Conservation (phyloP, 2,888 invertebrate genomes). For the Diloba caeruleocephala region DNA sequence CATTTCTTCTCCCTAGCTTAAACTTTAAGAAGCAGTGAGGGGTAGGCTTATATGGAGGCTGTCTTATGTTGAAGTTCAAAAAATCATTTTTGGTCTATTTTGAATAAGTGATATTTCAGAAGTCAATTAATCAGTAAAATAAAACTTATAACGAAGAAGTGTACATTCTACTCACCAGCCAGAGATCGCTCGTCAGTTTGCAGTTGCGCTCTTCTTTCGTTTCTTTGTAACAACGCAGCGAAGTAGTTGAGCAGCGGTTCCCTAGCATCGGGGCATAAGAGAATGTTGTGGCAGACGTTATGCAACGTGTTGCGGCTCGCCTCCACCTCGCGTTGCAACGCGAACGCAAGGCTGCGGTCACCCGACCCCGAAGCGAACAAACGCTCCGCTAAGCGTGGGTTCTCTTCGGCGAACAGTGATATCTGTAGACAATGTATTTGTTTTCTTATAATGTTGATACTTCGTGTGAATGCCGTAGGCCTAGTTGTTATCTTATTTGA, state of each 20-base stretch:
- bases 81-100: too few relatives aligned
- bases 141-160: too few relatives aligned
- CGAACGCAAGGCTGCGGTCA: constrained; percentile 91
- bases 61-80: too few relatives aligned
- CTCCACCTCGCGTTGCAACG: constrained; percentile 94
- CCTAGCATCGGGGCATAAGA: constrained; percentile 94
- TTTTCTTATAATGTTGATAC: not conserved
- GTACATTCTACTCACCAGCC: constrained; percentile 86
- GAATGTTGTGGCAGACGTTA: constrained; percentile 94
- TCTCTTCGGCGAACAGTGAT: constrained; percentile 98
- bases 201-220: constrained; percentile 96
- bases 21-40: too few relatives aligned
- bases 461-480: not conserved
- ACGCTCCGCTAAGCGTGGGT: constrained; percentile 95
- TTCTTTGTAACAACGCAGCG: constrained; percentile 92
- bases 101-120: too few relatives aligned
- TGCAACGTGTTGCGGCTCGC: constrained; percentile 93
- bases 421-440: constrained; percentile 62
- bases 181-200: constrained; percentile 96
- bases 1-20: too few relatives aligned
- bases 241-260: constrained; percentile 94
- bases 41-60: too few relatives aligned
- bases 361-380: constrained; percentile 88
- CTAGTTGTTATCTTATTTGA: not conserved
- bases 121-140: too few relatives aligned